A percentile compares a stretch with the other conserved stretches of the same genome.
phyloP scores from a whole-genome alignment of 2,797 vertebrate species.

The Chaetophractus vellerosus region DNA sequence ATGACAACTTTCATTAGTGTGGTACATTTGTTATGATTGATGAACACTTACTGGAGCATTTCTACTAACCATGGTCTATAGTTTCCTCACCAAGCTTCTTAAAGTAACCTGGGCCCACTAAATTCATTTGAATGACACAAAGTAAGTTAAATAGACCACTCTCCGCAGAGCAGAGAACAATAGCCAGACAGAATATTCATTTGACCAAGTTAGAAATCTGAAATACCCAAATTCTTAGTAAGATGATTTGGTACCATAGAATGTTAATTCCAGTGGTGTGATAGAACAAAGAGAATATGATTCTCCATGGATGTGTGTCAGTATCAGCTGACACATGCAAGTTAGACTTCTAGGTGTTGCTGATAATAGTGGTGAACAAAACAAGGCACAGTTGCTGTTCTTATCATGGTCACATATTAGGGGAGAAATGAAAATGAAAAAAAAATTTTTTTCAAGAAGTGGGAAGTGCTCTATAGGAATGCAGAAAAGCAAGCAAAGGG shows the following conservation, averaged over 20 bases:
- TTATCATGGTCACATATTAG: background rate
- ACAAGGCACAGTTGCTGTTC: background rate
- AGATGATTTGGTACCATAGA: background rate
- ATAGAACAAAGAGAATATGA: background rate
- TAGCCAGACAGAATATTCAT: background rate
- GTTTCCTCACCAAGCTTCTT: background rate
- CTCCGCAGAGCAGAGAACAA: background rate
- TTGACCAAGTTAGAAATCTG: background rate
- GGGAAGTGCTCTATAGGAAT: background rate
- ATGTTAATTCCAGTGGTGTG: background rate
- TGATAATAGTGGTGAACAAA: background rate
- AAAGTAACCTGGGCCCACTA: background rate
- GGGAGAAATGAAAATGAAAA: background rate
- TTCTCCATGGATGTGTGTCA: background rate
- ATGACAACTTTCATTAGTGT: too few relatives aligned
- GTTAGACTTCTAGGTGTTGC: background rate
- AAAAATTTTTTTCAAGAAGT: background rate
- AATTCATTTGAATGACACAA: background rate
- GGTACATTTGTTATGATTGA: too few relatives aligned
- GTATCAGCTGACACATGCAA: background rate
- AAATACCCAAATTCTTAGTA: background rate
- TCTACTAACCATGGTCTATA: too few relatives aligned
- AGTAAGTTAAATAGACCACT: background rate
- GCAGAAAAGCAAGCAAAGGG: background rate
- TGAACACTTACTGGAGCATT: too few relatives aligned